Conservation (phyloP, 2,888 invertebrate genomes). For the Mantis religiosa region DNA sequence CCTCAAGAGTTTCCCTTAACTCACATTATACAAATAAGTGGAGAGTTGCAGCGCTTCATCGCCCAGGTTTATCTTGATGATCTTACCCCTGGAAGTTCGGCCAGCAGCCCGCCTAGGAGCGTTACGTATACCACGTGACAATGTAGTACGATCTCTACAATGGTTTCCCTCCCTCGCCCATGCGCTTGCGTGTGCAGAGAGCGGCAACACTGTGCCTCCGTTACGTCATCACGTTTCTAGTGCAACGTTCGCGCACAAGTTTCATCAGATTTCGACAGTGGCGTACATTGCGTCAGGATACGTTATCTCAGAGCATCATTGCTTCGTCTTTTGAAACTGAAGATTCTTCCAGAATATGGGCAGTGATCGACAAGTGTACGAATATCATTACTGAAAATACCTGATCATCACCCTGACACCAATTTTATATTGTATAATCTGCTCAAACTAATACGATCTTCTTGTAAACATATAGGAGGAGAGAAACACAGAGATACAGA, state of each 20-base stretch:
- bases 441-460: too few species aligned
- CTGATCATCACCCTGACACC: too few species aligned
- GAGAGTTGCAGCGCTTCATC: not conserved
- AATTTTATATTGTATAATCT: too few species aligned
- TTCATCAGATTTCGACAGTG: slow-evolving; percentile 3
- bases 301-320: too few species aligned
- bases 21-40: not conserved
- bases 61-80: not conserved
- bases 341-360: too few species aligned
- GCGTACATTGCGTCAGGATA: not conserved
- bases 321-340: too few species aligned
- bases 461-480: too few species aligned
- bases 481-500: too few species aligned
- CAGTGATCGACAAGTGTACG: too few species aligned
- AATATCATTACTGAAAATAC: too few species aligned
- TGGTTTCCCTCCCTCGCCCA: not conserved
- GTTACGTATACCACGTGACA: not conserved
- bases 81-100: not conserved
- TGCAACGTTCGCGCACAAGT: slow-evolving; percentile 11
- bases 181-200: not conserved
- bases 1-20: not conserved
- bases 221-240: slow-evolving; percentile 12
- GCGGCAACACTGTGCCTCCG: not conserved
- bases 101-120: not conserved
- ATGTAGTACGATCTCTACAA: not conserved